A percentile compares a stretch with the other conserved stretches of the same genome.
Evolutionary conservation across 2,113 vertebrate genomes (phyloP).

Genomic region (Cephalopholis sonnerati): DNA sequence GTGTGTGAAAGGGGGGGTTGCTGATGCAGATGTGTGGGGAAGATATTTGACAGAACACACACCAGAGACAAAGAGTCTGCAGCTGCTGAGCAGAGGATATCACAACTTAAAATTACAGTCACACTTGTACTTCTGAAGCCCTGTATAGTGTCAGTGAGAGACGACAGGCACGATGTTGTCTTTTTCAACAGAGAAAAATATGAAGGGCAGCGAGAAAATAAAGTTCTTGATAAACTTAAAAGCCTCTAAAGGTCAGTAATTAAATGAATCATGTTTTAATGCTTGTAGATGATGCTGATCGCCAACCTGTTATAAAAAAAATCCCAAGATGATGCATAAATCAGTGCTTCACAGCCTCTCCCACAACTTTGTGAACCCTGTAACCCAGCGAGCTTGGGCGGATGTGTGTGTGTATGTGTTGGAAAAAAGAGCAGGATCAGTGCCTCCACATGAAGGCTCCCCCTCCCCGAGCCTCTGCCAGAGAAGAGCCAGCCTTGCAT

Average conservation of each 20-base stretch:
- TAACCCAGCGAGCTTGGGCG: slow-evolving; percentile 5
- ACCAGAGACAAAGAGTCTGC: not conserved
- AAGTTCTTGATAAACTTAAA: not conserved
- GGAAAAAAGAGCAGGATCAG: slow-evolving; percentile 41
- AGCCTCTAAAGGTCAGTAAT: slow-evolving; percentile 15
- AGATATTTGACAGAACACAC: not conserved
- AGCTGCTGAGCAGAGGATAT: slow-evolving; percentile 5
- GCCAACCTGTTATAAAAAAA: slow-evolving; percentile 24
- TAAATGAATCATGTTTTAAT: not conserved
- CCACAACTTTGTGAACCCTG: slow-evolving; percentile 40
- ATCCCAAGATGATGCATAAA: slow-evolving; percentile 31
- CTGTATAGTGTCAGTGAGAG: not conserved
- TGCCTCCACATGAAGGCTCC: slow-evolving; percentile 60
- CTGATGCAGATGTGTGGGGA: not conserved
- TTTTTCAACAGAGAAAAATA: not conserved
- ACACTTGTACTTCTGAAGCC: not conserved
- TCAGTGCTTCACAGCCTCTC: slow-evolving; percentile 37
- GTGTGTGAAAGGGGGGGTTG: slow-evolving; percentile 13
- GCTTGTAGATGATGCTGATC: slow-evolving; percentile 16
- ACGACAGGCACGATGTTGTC: not conserved
- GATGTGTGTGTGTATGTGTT: not conserved
- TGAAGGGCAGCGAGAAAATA: not conserved
- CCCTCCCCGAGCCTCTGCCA: slow-evolving; percentile 46
- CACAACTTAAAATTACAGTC: not conserved
- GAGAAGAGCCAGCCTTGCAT: slow-evolving; percentile 47